Evolutionary conservation across 2,797 vertebrate genomes (phyloP).

Genomic region (Chaetodon trifasciatus): DNA sequence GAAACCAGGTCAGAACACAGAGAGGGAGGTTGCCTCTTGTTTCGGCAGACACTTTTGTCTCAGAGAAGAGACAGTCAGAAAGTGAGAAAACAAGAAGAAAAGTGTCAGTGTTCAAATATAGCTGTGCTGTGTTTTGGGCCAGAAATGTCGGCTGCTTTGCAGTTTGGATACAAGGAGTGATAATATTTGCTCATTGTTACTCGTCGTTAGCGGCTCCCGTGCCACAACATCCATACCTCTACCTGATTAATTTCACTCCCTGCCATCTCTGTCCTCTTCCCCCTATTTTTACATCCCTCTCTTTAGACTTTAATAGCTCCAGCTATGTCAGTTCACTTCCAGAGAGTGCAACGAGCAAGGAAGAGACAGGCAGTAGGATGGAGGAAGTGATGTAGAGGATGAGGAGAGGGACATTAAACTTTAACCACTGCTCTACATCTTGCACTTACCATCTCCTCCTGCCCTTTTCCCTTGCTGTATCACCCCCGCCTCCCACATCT

Average conservation of each 20-base stretch:
- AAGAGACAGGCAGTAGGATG: conserved; percentile 29
- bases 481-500: conserved; percentile 1
- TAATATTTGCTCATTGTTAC: conserved; percentile 15
- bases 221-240: conserved; percentile 23
- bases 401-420: conserved; percentile 72
- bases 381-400: conserved; percentile 66
- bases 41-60: conserved; percentile 23
- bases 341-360: conserved; percentile 18
- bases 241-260: conserved; percentile 37
- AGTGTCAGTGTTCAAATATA: conserved; percentile 27
- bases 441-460: conserved; percentile 37
- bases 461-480: conserved; percentile 26
- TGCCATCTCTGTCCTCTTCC: conserved; percentile 7
- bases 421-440: conserved; percentile 69
- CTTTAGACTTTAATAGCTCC: conserved; percentile 40
- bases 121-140: conserved; percentile 16
- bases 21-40: conserved; percentile 7
- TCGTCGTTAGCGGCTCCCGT: conserved; percentile 13
- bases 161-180: conserved; percentile 6
- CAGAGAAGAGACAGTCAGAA: background rate
- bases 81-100: conserved; percentile 23
- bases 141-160: background rate
- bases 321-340: conserved; percentile 50
- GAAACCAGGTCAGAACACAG: conserved; percentile 52
- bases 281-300: conserved; percentile 45